Evolutionary conservation across 2,797 vertebrate species (phyloP).

Genomic region (Aplochiton taeniatus): DNA sequence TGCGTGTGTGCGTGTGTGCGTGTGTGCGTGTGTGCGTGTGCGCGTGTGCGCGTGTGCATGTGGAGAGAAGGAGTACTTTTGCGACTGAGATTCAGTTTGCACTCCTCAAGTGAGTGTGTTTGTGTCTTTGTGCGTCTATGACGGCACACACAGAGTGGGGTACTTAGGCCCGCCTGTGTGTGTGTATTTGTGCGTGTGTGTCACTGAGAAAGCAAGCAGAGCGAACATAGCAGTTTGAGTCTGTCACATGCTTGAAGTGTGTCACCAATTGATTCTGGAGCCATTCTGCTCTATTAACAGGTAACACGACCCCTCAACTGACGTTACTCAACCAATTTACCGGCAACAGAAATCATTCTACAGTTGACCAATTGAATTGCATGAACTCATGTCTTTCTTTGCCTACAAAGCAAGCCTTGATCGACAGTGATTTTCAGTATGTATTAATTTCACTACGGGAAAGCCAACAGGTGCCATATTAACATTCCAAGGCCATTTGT

Average conservation of each 20-base stretch:
- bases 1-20: neutral
- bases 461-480: too few relatives aligned
- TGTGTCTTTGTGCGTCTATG: conserved; percentile 15
- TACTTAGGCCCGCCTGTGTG: neutral
- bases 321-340: neutral
- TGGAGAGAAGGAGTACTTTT: neutral
- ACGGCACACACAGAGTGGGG: too few relatives aligned
- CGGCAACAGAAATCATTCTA: too few relatives aligned
- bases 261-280: conserved; percentile 25
- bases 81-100: neutral
- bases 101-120: neutral
- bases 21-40: neutral
- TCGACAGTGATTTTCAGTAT: too few relatives aligned
- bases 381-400: too few relatives aligned
- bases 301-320: conserved; percentile 16
- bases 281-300: conserved; percentile 21
- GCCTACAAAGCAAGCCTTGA: too few relatives aligned
- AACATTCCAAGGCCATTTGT: too few relatives aligned
- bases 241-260: conserved; percentile 16
- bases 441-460: too few relatives aligned
- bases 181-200: conserved; percentile 4
- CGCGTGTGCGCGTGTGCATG: neutral
- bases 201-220: neutral
- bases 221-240: conserved; percentile 9
- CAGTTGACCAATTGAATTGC: too few relatives aligned